Base-by-base conservation (phyloP, 2,888 invertebrate genomes). In the Agriopis marginaria region DNA sequence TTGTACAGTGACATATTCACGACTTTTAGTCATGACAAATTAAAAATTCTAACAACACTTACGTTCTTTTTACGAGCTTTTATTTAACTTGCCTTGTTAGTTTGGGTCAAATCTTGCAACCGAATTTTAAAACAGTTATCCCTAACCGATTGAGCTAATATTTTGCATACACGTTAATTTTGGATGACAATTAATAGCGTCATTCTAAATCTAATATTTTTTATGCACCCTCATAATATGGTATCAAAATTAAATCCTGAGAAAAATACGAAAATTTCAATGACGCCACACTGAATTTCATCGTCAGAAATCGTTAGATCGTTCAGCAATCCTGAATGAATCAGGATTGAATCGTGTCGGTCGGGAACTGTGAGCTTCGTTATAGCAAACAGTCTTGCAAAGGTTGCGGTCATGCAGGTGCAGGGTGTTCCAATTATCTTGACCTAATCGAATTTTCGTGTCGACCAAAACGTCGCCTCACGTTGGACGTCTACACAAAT, bases 401-500 rank as follows among this genome's bases (percentile, higher is more conserved):
- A 42, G 40, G 14, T 5, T 64, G 63, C 63, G 73, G 72, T 62
- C 61, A 70, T 66, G 63, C 71, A 66, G 68, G 76, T 66, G 63
- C 71, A 66, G 68, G 76, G 71, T 70, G 61, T 65, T 68, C 69
- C 77, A 85, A 84, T 86, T 84, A 86, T 77, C 79, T 73, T 70
- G 51, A 75, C 68, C 82, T 87, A 87, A 87, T 86, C 83, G 86
- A 86, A 86, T 86, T 86, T 81, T 75, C 82, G 77, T 86, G 86
- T 86, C 79, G 67, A 71, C 70, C 74, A 79, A 77, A 78, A 79
- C 79, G 75, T 63, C 58, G 12, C 11, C 17, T 51, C 51, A n/a
- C 47, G 50, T 56, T 9, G 14, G 11, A 56, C 17, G 11, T 56
- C 44, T 11, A 42, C 9, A 61, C 51, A 61, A 39, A 39, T 59